Evolutionary conservation across 1,140 invertebrate species (phyloP).

Genomic region (Drosophila cardini): DNA sequence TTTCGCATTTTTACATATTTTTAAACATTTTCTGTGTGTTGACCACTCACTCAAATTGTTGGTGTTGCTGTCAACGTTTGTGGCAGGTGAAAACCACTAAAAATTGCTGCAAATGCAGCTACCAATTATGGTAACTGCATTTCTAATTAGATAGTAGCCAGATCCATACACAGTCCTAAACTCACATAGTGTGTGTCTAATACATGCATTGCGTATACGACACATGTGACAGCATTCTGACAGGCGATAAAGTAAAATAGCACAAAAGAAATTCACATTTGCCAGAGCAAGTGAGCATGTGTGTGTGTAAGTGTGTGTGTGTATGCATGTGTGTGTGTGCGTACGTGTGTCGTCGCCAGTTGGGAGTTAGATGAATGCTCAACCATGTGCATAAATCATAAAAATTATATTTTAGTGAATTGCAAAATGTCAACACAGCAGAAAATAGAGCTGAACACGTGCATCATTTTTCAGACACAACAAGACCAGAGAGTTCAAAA

Average conservation of each 20-base stretch:
- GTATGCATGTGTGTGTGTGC: not conserved
- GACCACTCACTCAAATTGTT: conserved; percentile 3
- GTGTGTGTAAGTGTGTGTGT: not conserved
- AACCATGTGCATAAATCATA: conserved; percentile 50
- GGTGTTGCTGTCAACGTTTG: conserved; percentile 1
- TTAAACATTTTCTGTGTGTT: not conserved
- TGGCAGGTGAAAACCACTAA: conserved; percentile 18
- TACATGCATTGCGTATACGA: conserved; percentile 45
- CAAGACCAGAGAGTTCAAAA: too few relatives aligned
- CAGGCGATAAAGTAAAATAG: conserved; percentile 41
- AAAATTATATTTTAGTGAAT: conserved; percentile 43
- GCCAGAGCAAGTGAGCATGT: not conserved
- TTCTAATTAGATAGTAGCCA: conserved; percentile 56
- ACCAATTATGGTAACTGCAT: conserved; percentile 56
- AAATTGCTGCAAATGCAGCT: conserved; percentile 49
- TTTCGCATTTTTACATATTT: not conserved
- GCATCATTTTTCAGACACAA: too few relatives aligned
- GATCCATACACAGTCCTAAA: not conserved
- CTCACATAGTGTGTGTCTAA: not conserved
- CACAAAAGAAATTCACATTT: conserved; percentile 42
- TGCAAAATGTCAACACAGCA: conserved; percentile 27
- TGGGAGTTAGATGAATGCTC: conserved; percentile 29
- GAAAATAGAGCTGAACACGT: too few relatives aligned
- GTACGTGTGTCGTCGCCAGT: not conserved
- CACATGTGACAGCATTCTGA: conserved; percentile 28